phyloP scores from a whole-genome alignment of 2,888 invertebrate genomes.

The Scrobipalpa costella region DNA sequence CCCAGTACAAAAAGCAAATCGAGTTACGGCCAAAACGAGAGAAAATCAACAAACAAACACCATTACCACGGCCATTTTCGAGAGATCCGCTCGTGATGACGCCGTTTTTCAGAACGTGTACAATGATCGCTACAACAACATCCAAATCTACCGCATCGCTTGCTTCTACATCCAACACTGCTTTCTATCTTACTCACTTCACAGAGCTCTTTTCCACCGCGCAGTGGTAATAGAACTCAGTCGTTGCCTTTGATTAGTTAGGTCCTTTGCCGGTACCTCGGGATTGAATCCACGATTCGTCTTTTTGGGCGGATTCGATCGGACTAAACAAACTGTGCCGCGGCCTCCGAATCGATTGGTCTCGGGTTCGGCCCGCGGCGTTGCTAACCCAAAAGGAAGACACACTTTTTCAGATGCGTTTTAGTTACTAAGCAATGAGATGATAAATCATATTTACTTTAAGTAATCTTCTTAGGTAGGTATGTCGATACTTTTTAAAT shows the following conservation, averaged over 20 bases:
- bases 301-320: constrained; percentile 71
- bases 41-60: constrained; percentile 79
- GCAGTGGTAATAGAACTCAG: constrained; percentile 41
- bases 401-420: constrained; percentile 33
- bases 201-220: background rate
- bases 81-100: constrained; percentile 75
- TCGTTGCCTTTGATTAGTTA: constrained; percentile 16
- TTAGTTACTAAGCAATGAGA: constrained; percentile 19
- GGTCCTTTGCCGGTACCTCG: constrained; percentile 35
- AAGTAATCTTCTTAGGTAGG: too few species aligned
- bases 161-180: constrained; percentile 42
- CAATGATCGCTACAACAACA: constrained; percentile 31
- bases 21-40: constrained; percentile 78
- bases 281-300: constrained; percentile 72
- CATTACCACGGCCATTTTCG: constrained; percentile 77
- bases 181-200: background rate
- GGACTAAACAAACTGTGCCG: constrained; percentile 73
- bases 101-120: constrained; percentile 63
- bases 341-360: constrained; percentile 70
- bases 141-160: background rate
- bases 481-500: too few species aligned
- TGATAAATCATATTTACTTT: background rate
- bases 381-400: constrained; percentile 47
- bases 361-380: constrained; percentile 44
- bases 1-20: constrained; percentile 75